These are phyloP conservation scores for Coremacera marginata DNA, from an alignment of 2,888 invertebrate species.

Conservation along the genomic window DNA sequence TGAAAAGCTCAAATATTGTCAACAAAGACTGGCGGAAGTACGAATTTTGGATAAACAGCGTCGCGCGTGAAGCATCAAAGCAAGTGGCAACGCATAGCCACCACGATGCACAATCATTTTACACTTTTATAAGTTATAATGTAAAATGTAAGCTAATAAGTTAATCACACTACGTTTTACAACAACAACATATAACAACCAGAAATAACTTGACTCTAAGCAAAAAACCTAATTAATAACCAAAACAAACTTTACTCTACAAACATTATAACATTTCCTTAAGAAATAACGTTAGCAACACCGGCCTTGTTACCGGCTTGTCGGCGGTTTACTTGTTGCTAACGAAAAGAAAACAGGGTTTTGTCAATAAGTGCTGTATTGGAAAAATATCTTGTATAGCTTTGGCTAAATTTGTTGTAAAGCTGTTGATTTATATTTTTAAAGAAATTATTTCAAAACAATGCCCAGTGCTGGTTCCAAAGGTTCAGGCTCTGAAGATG, in stretches of 20 bases:
- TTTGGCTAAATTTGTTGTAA: not conserved
- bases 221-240: not conserved
- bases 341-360: not conserved
- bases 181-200: no score
- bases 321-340: not conserved
- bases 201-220: not conserved
- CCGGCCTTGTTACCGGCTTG: not conserved
- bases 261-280: no score
- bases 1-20: not conserved
- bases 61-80: not conserved
- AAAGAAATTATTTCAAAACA: slow-evolving; percentile 11
- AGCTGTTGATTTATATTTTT: not conserved
- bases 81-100: not conserved
- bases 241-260: not conserved
- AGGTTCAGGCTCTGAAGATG: slow-evolving; percentile 68
- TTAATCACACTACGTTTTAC: slow-evolving; percentile 48
- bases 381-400: no score
- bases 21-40: slow-evolving; percentile 17
- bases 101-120: no score
- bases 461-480: slow-evolving; percentile 55
- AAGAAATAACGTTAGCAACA: slow-evolving; percentile 21
- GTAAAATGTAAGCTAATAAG: slow-evolving; percentile 59
- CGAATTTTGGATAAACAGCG: not conserved
- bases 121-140: not conserved
- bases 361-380: slow-evolving; percentile 8